Evolutionary conservation across 2,797 vertebrate species (phyloP).

Genomic region (Sebastiscus tertius): DNA sequence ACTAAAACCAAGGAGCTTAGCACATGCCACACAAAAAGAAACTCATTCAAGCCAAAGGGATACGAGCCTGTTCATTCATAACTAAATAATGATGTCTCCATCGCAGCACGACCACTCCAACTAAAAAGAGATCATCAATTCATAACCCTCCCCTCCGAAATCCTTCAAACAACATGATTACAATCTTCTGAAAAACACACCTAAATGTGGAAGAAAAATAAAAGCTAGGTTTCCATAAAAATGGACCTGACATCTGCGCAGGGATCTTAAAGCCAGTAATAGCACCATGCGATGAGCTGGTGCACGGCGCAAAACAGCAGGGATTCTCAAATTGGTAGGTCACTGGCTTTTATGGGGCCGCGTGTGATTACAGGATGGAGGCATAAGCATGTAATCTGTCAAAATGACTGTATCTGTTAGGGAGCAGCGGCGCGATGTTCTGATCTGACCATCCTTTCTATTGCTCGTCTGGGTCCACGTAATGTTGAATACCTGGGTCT

Average conservation of each 20-base stretch:
- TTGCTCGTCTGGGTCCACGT: constrained; percentile 4
- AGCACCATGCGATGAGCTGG: constrained; percentile 56
- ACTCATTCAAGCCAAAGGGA: constrained; percentile 50
- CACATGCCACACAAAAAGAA: constrained; percentile 58
- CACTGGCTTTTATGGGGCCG: constrained; percentile 62
- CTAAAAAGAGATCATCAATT: constrained; percentile 52
- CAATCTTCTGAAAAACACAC: constrained; percentile 42
- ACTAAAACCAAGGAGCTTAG: constrained; percentile 70
- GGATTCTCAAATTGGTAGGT: constrained; percentile 77
- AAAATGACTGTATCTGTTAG: constrained; percentile 71
- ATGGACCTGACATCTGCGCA: constrained; percentile 69
- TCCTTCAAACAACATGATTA: constrained; percentile 27
- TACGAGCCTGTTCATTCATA: constrained; percentile 58
- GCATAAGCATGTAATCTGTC: constrained; percentile 75
- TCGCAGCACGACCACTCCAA: constrained; percentile 20
- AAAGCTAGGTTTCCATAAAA: constrained; percentile 70
- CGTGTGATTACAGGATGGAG: constrained; percentile 74
- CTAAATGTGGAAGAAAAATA: constrained; percentile 45
- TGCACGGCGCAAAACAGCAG: constrained; percentile 61
- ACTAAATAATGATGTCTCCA: constrained; percentile 62
- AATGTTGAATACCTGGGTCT: constrained; percentile 23
- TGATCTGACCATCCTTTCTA: constrained; percentile 46
- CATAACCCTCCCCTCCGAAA: constrained; percentile 36
- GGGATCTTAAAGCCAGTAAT: constrained; percentile 75
- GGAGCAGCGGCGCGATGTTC: constrained; percentile 42